Evolutionary conservation across 2,113 vertebrate genomes (phyloP), one percentile per base, ranked within the genome.

Genomic region (Synchiropus splendidus): DNA sequence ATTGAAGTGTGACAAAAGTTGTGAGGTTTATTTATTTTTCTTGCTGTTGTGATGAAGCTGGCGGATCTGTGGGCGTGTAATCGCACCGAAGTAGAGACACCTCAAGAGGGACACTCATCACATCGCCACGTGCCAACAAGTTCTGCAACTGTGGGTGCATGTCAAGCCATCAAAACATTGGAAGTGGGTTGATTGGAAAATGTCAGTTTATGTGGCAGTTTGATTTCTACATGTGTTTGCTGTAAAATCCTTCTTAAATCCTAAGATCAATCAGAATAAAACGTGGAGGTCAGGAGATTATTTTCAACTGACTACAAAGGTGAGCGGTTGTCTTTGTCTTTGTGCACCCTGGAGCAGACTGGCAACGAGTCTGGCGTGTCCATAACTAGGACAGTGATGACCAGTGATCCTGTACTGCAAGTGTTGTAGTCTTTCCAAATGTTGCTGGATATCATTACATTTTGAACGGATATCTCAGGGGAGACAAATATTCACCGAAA

Each of bases 1-100:
- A 78, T 75, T 75, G 75, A 82, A 80, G 77, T 79, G 77, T 82
- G 80, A 80, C 69, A 74, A 69, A 82, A 76, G 76, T 82, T 76
- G 75, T 62, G 74, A 81, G 67, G 50, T 74, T 70, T 64, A 59
- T 71, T 65, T 56, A 17, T 67, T 50, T 50, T 55, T 50, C 53
- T 48, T 64, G 72, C 75, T 74, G 76, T 70, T 72, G 74, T 66
- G 63, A 66, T 11, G 64, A 58, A 63, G 71, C 77, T 75, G 70
- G 72, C 62, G 53, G 64, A 78, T 75, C 58, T 72, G 78, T 79
- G 74, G 79, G 72, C 70, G 79, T 78, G 75, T 52, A 74, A 74
- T 76, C 72, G 67, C 77, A 63, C 75, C 63, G 67, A 79, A 74
- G 81, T 70, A 79, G 64, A 75, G 64, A 74, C 63, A 70, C 67